phyloP scores from a whole-genome alignment of 2,113 vertebrate genomes.

The Thunnus maccoyii region DNA sequence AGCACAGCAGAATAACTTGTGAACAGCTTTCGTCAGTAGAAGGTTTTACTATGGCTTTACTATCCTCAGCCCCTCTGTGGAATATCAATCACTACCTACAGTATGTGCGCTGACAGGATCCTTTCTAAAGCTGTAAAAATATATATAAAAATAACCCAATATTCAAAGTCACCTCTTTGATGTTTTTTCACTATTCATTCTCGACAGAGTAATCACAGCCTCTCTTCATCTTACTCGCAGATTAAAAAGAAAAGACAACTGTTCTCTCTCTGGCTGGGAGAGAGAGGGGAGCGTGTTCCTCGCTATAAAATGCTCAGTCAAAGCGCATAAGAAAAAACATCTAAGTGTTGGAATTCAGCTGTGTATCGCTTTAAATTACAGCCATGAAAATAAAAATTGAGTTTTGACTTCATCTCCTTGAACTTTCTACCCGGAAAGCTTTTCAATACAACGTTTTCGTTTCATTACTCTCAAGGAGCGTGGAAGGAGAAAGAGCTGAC shows the following conservation, averaged over 20 bases:
- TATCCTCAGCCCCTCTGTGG: slow-evolving; percentile 32
- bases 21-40: slow-evolving; percentile 1
- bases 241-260: slow-evolving; percentile 57
- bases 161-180: slow-evolving; percentile 41
- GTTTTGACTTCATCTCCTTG: slow-evolving; percentile 72
- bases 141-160: slow-evolving; percentile 58
- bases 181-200: slow-evolving; percentile 27
- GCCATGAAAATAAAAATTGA: slow-evolving; percentile 66
- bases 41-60: slow-evolving; percentile 37
- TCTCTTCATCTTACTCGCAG: slow-evolving; percentile 52
- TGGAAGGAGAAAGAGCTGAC: slow-evolving; percentile 65
- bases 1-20: background rate
- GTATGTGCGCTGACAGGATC: slow-evolving; percentile 34
- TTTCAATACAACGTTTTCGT: slow-evolving; percentile 64
- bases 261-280: slow-evolving; percentile 3
- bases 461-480: slow-evolving; percentile 72
- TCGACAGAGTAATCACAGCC: slow-evolving; percentile 55
- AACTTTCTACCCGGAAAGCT: slow-evolving; percentile 58
- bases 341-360: slow-evolving; percentile 51
- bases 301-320: slow-evolving; percentile 55
- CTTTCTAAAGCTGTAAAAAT: slow-evolving; percentile 12
- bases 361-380: slow-evolving; percentile 63
- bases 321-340: slow-evolving; percentile 45
- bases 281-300: slow-evolving; percentile 33
- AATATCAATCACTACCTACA: slow-evolving; percentile 46